A percentile compares a stretch with the other conserved stretches of the same genome.
These are phyloP conservation scores for Romanogobio albipinnatus DNA, from an alignment of 2,113 vertebrate genomes.

Conservation along the genomic window DNA sequence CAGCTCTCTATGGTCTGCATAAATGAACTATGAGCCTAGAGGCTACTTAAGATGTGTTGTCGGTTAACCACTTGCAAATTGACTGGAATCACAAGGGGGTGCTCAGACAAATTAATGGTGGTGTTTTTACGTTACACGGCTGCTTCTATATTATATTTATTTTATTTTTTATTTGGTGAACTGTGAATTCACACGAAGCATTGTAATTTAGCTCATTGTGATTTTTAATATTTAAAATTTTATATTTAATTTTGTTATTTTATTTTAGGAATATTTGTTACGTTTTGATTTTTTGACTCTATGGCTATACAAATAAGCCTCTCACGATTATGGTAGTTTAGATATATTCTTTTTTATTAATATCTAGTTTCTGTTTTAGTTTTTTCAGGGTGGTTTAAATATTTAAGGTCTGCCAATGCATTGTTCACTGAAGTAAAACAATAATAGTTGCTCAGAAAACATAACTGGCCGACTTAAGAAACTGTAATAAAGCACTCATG, in stretches of 20 bases:
- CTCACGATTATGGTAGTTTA: neutral
- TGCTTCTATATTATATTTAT: neutral
- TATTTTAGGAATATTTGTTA: neutral
- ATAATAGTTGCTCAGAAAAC: neutral
- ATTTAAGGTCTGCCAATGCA: neutral
- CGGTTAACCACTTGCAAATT: slow-evolving; percentile 27
- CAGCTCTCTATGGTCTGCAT: neutral
- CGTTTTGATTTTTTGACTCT: neutral
- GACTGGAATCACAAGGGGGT: neutral
- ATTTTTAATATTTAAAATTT: no score
- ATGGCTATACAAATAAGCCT: neutral
- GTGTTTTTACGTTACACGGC: slow-evolving; percentile 19
- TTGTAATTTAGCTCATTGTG: no score
- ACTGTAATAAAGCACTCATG: slow-evolving; percentile 5
- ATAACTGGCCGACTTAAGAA: slow-evolving; percentile 18
- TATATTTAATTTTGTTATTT: neutral
- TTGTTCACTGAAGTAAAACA: neutral
- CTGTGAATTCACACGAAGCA: no score
- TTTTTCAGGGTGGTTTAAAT: neutral
- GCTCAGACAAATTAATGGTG: slow-evolving; percentile 32
- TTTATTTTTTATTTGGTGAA: neutral
- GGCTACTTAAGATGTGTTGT: slow-evolving; percentile 32
- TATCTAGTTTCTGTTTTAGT: neutral
- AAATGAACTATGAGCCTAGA: slow-evolving; percentile 22
- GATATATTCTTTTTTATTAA: neutral